Conservation (phyloP, 2,797 vertebrate species). For the Ispidina lecontei region DNA sequence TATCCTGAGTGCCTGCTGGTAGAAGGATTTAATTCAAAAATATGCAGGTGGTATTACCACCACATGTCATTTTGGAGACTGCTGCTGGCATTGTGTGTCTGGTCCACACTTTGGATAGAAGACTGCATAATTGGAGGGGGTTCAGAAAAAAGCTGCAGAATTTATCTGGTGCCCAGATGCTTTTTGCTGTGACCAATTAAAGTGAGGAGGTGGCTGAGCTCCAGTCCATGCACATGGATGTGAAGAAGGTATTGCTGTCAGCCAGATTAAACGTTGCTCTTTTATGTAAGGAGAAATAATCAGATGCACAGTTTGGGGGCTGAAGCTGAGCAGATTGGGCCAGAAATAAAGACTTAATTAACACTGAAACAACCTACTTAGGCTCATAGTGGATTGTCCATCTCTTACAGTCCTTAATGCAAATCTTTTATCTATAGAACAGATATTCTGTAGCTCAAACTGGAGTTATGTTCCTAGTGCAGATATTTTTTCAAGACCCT, state of each 20-base stretch:
- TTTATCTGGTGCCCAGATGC: background rate
- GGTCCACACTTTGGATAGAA: background rate
- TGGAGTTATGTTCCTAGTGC: background rate
- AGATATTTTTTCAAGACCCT: background rate
- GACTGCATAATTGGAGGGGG: background rate
- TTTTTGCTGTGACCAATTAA: background rate
- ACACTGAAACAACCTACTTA: background rate
- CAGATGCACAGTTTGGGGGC: background rate
- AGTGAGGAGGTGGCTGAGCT: background rate
- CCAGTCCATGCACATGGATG: background rate
- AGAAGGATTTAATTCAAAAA: constrained; percentile 29
- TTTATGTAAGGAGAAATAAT: background rate
- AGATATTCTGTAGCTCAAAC: background rate
- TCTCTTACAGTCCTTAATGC: background rate
- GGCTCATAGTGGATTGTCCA: background rate
- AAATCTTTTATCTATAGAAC: background rate
- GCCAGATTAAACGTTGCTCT: background rate
- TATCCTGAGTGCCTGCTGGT: background rate
- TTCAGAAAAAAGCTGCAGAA: background rate
- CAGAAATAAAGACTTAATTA: background rate
- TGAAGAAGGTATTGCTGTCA: background rate
- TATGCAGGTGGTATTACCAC: background rate
- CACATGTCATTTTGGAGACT: background rate
- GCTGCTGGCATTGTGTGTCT: background rate
- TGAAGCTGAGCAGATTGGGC: background rate